Conservation (phyloP, 2,113 vertebrate species). For the Xyliphius kryptos region DNA sequence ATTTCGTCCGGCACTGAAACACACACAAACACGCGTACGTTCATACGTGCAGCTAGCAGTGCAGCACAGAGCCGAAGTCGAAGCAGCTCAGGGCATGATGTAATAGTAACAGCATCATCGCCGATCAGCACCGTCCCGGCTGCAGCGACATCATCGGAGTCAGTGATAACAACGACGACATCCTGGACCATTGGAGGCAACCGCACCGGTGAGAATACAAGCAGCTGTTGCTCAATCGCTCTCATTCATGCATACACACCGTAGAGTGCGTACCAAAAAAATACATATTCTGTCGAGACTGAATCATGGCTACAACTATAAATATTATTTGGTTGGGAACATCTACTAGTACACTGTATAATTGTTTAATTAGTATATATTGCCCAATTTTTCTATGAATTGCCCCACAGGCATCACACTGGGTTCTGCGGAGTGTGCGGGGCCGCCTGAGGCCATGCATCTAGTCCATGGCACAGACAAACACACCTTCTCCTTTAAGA, state of each 20-base stretch:
- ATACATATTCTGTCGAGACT: no score
- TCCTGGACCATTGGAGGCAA: slow-evolving; percentile 11
- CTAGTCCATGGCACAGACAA: slow-evolving; percentile 91
- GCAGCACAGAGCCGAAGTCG: no score
- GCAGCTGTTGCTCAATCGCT: background rate
- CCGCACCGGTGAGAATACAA: slow-evolving; percentile 16
- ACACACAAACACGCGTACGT: no score
- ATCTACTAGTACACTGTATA: no score
- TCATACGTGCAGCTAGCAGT: no score
- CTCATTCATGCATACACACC: slow-evolving; percentile 49
- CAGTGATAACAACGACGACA: slow-evolving; percentile 5
- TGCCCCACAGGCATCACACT: slow-evolving; percentile 56
- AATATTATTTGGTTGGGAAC: no score
- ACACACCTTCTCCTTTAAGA: slow-evolving; percentile 95
- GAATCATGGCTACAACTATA: no score
- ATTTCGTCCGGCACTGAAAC: no score
- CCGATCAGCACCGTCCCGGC: slow-evolving; percentile 16
- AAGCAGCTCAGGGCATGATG: slow-evolving; percentile 13
- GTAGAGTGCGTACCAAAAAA: no score
- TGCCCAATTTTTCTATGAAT: no score
- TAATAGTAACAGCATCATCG: slow-evolving; percentile 31
- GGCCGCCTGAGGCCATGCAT: slow-evolving; percentile 70
- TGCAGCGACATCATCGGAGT: slow-evolving; percentile 22
- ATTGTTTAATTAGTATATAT: no score
- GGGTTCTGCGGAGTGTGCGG: slow-evolving; percentile 65